Evolutionary conservation across 2,797 vertebrate species (phyloP), one percentile per base, ranked within the genome.

Genomic region (Pyrocephalus nanus): DNA sequence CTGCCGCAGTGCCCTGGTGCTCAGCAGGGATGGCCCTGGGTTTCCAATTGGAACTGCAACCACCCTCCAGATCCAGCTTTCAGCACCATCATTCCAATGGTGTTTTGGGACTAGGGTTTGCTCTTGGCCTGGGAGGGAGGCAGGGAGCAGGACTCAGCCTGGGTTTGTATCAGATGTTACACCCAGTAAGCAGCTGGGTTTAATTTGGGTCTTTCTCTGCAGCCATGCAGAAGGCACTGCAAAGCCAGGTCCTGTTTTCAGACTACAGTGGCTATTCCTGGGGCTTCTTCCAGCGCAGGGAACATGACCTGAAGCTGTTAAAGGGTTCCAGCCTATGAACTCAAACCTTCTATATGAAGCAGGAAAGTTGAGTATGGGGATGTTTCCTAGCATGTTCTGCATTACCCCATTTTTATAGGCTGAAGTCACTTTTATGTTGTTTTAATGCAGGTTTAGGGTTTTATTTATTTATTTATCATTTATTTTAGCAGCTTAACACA

Each of bases 51-150:
- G 54, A 86, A 9, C 15, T 75, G 64, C 26, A 14, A 13, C 40
- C 5, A 2, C 67, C 8, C 17, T 38, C 57, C 69, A 92, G 36
- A 43, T 66, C 29, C 34, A 57, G 38, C 23, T 47, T 88, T 55
- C 27, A n/a, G 53, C 10, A 32, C 66, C 9, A 1, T 65, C 6
- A 1, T 76, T 79, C 38, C 36, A 30, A 8, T 0, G 0, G 10
- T 64, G 83, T 47, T 69, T 32, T 69, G 72, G 75, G 25, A 26
- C 66, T 53, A 45, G 15, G 45, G 27, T 54, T 78, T 86, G 43
- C 40, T 64, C 18, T 79, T 0, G 0, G 23, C 43, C n/a, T 5
- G 1, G 34, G 27, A 42, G 27, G 60, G 58, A 80, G n/a, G 43
- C 47, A 51, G 51, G 55, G 50, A 70, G 45, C 69, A 62, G 45